Evolutionary conservation across 2,888 invertebrate genomes (phyloP), one percentile per base, ranked within the genome.

Genomic region (Tipula confusa): DNA sequence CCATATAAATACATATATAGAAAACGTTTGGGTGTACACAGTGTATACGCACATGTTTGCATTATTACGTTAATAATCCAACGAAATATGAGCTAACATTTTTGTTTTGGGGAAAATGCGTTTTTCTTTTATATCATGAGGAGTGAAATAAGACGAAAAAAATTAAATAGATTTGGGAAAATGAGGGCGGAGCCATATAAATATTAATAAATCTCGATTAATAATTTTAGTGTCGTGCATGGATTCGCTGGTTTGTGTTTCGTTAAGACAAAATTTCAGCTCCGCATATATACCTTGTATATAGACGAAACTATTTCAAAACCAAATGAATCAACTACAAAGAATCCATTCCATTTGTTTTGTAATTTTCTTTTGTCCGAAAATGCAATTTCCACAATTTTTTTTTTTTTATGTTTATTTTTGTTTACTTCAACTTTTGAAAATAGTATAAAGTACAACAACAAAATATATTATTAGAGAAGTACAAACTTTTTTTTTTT

Each of bases 341-440:
- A 64, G 64, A 7, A 18, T 64, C 9, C 64, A 64, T 64, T 64
- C 24, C 24, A 1, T 24, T 64, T 64, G n/a, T n/a, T n/a, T n/a
- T n/a, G n/a, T 64, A 24, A 64, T 64, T 64, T 24, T 64, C 18
- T 64, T 64, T 64, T 64, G 64, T 64, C 64, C 64, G 64, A 64
- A 64, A 64, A 64, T 64, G 64, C 64, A 64, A 64, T 64, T 64
- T 64, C 64, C 43, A 43, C 43, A n/a, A n/a, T n/a, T n/a, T n/a
- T n/a, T n/a, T n/a, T n/a, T n/a, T n/a, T n/a, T n/a, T n/a, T n/a
- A n/a, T n/a, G n/a, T n/a, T n/a, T n/a, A n/a, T n/a, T 15, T 43
- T 43, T 18, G 13, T 64, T 24, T 64, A 64, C 24, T 18, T 64
- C 1, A 15, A 43, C 43, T 43, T 43, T 64, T 3, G 0, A 64